phyloP scores from a whole-genome alignment of 2,113 vertebrate species.

The Orthonyx spaldingii region DNA sequence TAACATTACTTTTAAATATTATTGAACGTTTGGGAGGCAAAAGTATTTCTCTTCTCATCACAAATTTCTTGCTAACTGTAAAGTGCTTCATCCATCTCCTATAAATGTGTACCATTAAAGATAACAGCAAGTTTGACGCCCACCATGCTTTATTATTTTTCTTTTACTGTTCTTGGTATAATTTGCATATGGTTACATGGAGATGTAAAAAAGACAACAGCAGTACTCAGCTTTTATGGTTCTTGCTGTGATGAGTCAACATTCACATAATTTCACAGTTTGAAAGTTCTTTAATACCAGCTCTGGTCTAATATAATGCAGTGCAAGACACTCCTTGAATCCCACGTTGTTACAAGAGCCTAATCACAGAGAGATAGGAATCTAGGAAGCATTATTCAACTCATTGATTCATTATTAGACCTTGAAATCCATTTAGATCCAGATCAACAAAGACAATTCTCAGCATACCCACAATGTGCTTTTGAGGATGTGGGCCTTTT shows the following conservation, averaged over 20 bases:
- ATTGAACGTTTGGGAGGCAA: not conserved
- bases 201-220: not conserved
- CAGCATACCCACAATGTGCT: not conserved
- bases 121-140: not conserved
- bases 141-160: not conserved
- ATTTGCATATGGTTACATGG: not conserved
- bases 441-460: slow-evolving; percentile 15
- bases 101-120: not conserved
- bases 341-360: not conserved
- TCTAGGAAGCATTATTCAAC: not conserved
- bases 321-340: not conserved
- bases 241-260: not conserved
- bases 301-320: not conserved
- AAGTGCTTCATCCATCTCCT: not conserved
- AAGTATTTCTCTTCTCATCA: not conserved
- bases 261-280: not conserved
- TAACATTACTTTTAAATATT: not conserved
- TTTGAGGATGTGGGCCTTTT: slow-evolving; percentile 18
- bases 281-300: not conserved
- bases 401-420: slow-evolving; percentile 33
- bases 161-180: not conserved
- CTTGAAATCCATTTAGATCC: slow-evolving; percentile 38
- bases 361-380: not conserved
- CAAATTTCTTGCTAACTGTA: not conserved
- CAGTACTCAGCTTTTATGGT: not conserved